Base-by-base conservation (phyloP, 2,113 vertebrate genomes). In the Barnardius zonarius region DNA sequence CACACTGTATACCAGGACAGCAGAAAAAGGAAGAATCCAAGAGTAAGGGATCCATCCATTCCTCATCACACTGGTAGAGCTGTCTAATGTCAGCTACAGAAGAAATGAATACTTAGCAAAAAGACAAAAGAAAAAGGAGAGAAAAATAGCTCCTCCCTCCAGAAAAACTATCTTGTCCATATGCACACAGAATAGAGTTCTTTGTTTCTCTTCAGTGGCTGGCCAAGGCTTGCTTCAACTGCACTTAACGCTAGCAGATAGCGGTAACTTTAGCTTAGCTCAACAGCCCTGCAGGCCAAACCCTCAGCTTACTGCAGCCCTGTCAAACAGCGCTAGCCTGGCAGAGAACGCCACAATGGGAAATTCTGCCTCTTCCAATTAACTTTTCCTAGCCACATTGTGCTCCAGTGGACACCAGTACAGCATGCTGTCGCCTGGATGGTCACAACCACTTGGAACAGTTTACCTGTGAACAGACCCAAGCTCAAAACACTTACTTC, bases 341-440 rank as follows among this genome's bases (percentile, higher is more conserved):
- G n/a, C 86, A 68, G 11, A 18, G 59, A 90, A 59, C 1, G 17
- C 28, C 91, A 37, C 25, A 12, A 2, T 6, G 11, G 48, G 35
- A 59, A 59, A 54, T 23, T 12, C 70, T 62, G 31, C 35, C 70
- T 51, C 66, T 67, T 39, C 11, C 1, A 0, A 54, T 28, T 12
- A 1, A 0, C 15, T 44, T 31, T 81, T 55, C 41, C 35, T 74
- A 70, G 24, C 9, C 23, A 14, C 9, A 1, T 17, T 5, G 15
- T 1, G 0, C 20, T 39, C 39, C 61, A 70, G 41, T 8, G 17
- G 46, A 12, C 25, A 73, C 11, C 62, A 76, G 51, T 2, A 59
- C 15, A 79, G 55, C 9, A 5, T 13, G 7, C 43, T 44, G 59
- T 25, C 1, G 0, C 43, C 20, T 2, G 0, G 15, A 7, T 0